Conservation (phyloP, 2,113 vertebrate genomes). For the Amphiprion ocellaris region DNA sequence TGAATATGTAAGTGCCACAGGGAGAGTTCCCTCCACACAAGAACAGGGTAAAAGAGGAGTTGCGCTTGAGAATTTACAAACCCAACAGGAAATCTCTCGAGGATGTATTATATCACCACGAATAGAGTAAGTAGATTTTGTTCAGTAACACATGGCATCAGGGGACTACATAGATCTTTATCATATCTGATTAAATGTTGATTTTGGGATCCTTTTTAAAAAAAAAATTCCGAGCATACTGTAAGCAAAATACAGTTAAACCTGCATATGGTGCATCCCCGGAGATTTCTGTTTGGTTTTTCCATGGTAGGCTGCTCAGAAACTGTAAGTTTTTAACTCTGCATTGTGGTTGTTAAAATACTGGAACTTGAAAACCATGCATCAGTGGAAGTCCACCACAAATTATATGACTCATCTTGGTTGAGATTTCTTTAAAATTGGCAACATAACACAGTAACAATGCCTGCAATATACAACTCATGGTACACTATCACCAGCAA, state of each 20-base stretch:
- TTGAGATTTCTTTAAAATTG: constrained; percentile 38
- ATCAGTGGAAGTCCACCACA: constrained; percentile 34
- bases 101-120: constrained; percentile 40
- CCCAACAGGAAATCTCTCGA: constrained; percentile 49
- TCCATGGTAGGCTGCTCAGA: constrained; percentile 61
- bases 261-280: constrained; percentile 39
- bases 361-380: constrained; percentile 54
- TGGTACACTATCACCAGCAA: constrained; percentile 84
- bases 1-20: constrained; percentile 76
- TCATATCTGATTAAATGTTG: constrained; percentile 1
- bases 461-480: constrained; percentile 68
- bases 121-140: constrained; percentile 12
- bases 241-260: constrained; percentile 6
- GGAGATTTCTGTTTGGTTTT: constrained; percentile 57
- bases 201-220: not conserved
- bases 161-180: not conserved
- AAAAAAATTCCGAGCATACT: not conserved
- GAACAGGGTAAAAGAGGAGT: constrained; percentile 73
- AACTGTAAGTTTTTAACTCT: constrained; percentile 43
- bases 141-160: not conserved
- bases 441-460: constrained; percentile 59
- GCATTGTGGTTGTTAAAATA: constrained; percentile 46
- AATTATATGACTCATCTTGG: constrained; percentile 20
- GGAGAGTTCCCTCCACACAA: constrained; percentile 64
- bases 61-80: constrained; percentile 54